Base-by-base conservation (phyloP, 2,113 vertebrate genomes). In the Pseudorectes ferrugineus region DNA sequence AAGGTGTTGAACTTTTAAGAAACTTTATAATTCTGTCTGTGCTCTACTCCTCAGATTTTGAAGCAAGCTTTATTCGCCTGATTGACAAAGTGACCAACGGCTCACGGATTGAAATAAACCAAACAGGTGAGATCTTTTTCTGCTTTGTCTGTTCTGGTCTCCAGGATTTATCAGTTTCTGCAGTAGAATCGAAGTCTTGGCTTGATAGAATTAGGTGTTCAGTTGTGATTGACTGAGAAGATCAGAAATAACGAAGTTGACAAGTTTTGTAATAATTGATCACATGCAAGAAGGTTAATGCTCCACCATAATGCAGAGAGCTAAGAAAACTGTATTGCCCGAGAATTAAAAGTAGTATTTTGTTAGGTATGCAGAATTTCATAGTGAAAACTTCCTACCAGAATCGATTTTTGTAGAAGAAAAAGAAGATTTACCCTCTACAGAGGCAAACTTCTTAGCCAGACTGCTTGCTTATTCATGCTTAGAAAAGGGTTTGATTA, bases 51-150 rank as follows among this genome's bases (percentile, higher is more conserved):
- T 71, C 93, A 99, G 99, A 99, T 98, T 99, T 99, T 97, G 99
- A 99, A 97, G 99, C 99, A 77, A 99, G 99, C 92, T 99, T 99
- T 95, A 99, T 99, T 95, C 98, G 99, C 48, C 97, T 99, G 10
- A 96, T 99, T 80, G 99, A 99, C 96, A 99, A 99, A 98, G 97
- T 99, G 94, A 99, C 99, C 48, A 99, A 99, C 82, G 99, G 99
- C 79, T 98, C 99, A 97, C 98, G 97, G 78, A 99, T 99, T 95
- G 99, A 99, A 97, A 99, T 99, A 93, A 99, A 99, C 83, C 99
- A 99, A 96, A 99, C 99, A 95, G 99, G 99, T 99, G 92, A 98
- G 96, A 73, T 55, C 92, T 78, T 63, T 43, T 28, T 95, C 29
- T 71, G 57, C 28, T 80, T 89, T 16, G 5, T n/a, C 36, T 94